Percentiles rank a stretch among this genome's conserved stretches.
phyloP scores from a whole-genome alignment of 2,888 invertebrate genomes.

The Luperina nickerlii region DNA sequence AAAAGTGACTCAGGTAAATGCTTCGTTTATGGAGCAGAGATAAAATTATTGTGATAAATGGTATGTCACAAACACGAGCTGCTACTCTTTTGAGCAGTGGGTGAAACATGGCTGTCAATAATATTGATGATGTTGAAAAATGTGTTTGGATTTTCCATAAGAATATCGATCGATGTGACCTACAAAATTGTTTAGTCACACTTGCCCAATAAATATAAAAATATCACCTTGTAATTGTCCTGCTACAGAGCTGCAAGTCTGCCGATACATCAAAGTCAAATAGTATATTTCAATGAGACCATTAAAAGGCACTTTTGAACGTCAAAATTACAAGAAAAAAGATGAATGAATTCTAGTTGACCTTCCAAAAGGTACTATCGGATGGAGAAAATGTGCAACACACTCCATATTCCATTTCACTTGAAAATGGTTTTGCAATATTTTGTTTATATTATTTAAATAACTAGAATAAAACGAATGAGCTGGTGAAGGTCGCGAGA shows the following conservation, averaged over 20 bases:
- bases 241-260: background rate
- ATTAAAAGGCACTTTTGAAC: background rate
- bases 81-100: constrained; percentile 15
- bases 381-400: background rate
- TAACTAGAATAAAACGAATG: background rate
- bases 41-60: constrained; percentile 22
- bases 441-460: background rate
- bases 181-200: constrained; percentile 1
- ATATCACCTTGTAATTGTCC: background rate
- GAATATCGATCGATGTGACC: constrained; percentile 9
- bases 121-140: constrained; percentile 34
- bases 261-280: background rate
- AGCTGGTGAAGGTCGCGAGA: background rate
- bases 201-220: background rate
- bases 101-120: constrained; percentile 33
- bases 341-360: background rate
- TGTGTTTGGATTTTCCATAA: constrained; percentile 7
- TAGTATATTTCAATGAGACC: background rate
- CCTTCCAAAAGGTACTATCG: background rate
- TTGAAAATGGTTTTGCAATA: background rate
- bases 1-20: constrained; percentile 13
- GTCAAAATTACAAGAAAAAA: background rate
- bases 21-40: background rate
- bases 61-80: constrained; percentile 17
- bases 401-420: background rate